These are phyloP conservation scores for Melopsittacus undulatus DNA, from an alignment of 2,797 vertebrate genomes.

Conservation along the genomic window DNA sequence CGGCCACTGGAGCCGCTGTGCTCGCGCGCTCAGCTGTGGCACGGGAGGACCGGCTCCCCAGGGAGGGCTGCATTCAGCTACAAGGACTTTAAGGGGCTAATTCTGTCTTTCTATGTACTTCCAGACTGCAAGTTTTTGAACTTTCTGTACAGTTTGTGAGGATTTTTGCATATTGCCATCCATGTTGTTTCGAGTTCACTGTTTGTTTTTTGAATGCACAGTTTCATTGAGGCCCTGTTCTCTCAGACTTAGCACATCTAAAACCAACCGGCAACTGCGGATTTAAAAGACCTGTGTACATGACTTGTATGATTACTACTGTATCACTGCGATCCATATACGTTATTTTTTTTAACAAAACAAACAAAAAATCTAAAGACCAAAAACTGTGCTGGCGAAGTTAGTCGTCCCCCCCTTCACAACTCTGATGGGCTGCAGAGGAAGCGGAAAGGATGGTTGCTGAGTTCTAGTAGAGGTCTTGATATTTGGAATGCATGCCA, in stretches of 20 bases:
- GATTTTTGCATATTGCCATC: slow-evolving; percentile 83
- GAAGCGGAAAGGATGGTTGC: slow-evolving; percentile 68
- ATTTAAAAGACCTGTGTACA: slow-evolving; percentile 43
- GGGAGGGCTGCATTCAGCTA: slow-evolving; percentile 37
- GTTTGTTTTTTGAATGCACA: slow-evolving; percentile 81
- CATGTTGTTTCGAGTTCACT: slow-evolving; percentile 73
- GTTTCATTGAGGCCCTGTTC: slow-evolving; percentile 80
- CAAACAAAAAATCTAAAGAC: slow-evolving; percentile 76
- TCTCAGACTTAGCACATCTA: slow-evolving; percentile 55
- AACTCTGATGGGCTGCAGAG: slow-evolving; percentile 54
- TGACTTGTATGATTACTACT: slow-evolving; percentile 63
- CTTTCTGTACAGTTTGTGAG: slow-evolving; percentile 85
- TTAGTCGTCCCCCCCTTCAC: slow-evolving; percentile 45
- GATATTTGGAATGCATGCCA: slow-evolving; percentile 81
- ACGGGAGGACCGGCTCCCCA: slow-evolving; percentile 54
- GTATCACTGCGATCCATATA: slow-evolving; percentile 65
- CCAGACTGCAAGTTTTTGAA: slow-evolving; percentile 87
- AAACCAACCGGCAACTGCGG: background rate
- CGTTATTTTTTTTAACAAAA: slow-evolving; percentile 72
- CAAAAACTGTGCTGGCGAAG: slow-evolving; percentile 85
- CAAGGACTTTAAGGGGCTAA: slow-evolving; percentile 74
- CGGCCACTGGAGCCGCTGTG: slow-evolving; percentile 54
- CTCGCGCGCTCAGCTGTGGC: slow-evolving; percentile 64
- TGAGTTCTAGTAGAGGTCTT: slow-evolving; percentile 76
- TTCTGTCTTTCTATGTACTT: slow-evolving; percentile 85